A percentile compares a stretch with the other conserved stretches of the same genome.
Evolutionary conservation across 92 coral and sea anemone genomes (phyloP).

Genomic region (Epizoanthus scotinus): DNA sequence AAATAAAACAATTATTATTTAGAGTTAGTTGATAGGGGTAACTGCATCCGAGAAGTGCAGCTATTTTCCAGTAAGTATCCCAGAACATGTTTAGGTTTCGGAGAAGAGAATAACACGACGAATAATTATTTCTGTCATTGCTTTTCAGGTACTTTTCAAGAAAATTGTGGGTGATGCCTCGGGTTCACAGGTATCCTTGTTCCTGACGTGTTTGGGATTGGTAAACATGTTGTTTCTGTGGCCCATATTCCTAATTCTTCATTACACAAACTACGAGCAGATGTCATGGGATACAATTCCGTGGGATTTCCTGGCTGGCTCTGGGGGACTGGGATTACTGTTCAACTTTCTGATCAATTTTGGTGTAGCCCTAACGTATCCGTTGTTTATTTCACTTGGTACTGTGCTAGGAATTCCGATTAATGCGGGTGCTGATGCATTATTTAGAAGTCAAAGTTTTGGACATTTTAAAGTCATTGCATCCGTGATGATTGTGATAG

Average conservation of each 20-base stretch:
- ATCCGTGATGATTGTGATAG: conserved; percentile 68
- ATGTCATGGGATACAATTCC: conserved; percentile 73
- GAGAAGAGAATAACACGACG: too few species aligned
- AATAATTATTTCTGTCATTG: neutral
- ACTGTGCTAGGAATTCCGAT: conserved; percentile 89
- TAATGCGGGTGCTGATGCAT: conserved; percentile 75
- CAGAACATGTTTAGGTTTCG: too few species aligned
- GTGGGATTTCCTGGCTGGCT: conserved; percentile 80
- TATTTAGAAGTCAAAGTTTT: conserved; percentile 66
- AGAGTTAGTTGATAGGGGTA: too few species aligned
- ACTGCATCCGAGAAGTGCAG: too few species aligned
- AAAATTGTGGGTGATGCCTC: conserved; percentile 66
- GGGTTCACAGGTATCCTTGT: conserved; percentile 74
- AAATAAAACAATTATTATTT: too few species aligned
- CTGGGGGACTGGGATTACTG: conserved; percentile 55
- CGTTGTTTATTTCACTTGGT: conserved; percentile 88
- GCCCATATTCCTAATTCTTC: conserved; percentile 70
- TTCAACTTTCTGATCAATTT: conserved; percentile 83
- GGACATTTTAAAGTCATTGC: conserved; percentile 65
- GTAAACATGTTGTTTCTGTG: conserved; percentile 67
- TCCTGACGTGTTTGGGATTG: conserved; percentile 71
- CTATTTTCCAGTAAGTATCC: too few species aligned
- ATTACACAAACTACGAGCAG: conserved; percentile 68
- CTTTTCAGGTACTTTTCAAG: conserved; percentile 63
- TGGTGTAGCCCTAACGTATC: conserved; percentile 91